These are phyloP conservation scores for Alca torda DNA, from an alignment of 2,797 vertebrate species.

Conservation along the genomic window DNA sequence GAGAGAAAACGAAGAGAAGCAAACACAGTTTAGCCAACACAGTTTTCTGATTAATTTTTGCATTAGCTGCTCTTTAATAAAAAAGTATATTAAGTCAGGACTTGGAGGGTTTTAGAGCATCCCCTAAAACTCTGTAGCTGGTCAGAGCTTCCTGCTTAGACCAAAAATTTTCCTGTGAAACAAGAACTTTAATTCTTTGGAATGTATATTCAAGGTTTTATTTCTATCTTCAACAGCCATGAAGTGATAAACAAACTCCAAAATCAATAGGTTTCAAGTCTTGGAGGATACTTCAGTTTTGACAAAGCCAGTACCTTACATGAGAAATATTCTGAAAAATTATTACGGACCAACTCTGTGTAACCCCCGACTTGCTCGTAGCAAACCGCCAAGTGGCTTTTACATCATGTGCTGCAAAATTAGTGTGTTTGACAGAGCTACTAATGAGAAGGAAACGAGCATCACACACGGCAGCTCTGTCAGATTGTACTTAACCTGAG, in stretches of 20 bases:
- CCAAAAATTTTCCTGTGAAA: not conserved
- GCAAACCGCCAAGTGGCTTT: not conserved
- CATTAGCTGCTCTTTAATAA: not conserved
- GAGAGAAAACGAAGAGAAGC: conserved; percentile 1
- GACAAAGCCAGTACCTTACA: not conserved
- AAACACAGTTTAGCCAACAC: conserved; percentile 13
- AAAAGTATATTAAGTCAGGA: not conserved
- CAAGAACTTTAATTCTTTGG: not conserved
- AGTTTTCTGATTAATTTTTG: conserved; percentile 6
- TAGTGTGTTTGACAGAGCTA: not conserved
- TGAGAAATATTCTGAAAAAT: not conserved
- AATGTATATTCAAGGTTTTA: conserved; percentile 9
- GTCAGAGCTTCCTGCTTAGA: not conserved
- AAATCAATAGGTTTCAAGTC: not conserved
- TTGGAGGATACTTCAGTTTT: not conserved
- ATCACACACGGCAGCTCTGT: not conserved
- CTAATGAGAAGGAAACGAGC: not conserved
- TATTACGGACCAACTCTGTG: not conserved
- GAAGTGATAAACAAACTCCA: not conserved
- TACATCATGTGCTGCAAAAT: not conserved
- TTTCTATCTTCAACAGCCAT: not conserved
- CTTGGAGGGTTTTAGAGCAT: not conserved
- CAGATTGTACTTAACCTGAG: not conserved
- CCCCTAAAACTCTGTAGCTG: not conserved
- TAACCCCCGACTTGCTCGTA: accelerated